Percentiles rank a stretch among this genome's conserved stretches.
Conservation (phyloP, 2,113 vertebrate species). For the Eretmochelys imbricata region DNA sequence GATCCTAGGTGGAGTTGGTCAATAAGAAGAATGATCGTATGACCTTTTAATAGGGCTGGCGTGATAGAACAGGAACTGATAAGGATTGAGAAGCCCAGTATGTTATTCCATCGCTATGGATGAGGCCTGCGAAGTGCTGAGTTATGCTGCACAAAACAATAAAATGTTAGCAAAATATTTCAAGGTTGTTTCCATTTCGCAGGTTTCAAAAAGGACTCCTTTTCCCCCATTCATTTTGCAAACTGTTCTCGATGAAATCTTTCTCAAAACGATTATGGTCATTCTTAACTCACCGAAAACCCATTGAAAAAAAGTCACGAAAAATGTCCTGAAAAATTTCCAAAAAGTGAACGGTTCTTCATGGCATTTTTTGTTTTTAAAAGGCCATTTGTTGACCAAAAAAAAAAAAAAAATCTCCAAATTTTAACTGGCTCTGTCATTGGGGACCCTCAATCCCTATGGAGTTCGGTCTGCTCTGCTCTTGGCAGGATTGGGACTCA, state of each 20-base stretch:
- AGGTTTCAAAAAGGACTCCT: not conserved
- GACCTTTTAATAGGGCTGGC: not conserved
- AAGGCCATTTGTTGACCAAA: not conserved
- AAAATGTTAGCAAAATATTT: not conserved
- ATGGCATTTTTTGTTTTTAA: not conserved
- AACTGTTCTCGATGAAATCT: not conserved
- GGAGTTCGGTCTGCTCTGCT: not conserved
- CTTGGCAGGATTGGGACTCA: not conserved
- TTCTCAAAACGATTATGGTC: not conserved
- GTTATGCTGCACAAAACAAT: not conserved
- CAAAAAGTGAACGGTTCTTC: not conserved
- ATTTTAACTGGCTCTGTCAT: not conserved
- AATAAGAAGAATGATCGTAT: not conserved
- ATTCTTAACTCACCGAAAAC: not conserved
- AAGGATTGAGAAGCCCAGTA: not conserved
- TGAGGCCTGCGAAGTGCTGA: not conserved
- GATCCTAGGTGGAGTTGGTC: not conserved
- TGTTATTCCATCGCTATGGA: not conserved
- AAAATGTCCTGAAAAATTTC: not conserved
- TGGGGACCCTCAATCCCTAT: not conserved
- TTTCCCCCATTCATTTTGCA: not conserved
- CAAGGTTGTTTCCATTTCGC: not conserved
- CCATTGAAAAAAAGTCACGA: not conserved
- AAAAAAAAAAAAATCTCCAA: not conserved
- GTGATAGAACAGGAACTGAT: not conserved